Percentiles rank a stretch among this genome's conserved stretches.
Evolutionary conservation across 2,888 invertebrate species (phyloP).

Genomic region (Heliothis peltigera): DNA sequence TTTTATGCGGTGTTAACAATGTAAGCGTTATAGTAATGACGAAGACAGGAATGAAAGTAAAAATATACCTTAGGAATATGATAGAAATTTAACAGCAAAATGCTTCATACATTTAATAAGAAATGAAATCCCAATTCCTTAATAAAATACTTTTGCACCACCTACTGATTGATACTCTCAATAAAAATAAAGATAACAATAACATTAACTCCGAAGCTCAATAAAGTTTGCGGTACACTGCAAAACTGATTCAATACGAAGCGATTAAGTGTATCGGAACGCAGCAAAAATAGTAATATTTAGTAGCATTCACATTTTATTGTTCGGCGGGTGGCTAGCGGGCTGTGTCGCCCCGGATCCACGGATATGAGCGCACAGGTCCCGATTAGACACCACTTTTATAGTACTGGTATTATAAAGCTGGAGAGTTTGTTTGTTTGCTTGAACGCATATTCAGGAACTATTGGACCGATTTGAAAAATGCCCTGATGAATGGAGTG

Average conservation of each 20-base stretch:
- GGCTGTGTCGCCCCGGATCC: conserved; percentile 75
- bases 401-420: too few relatives aligned
- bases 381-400: conserved; percentile 59
- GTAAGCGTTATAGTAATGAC: conserved; percentile 18
- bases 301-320: conserved; percentile 71
- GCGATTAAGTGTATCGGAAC: conserved; percentile 64
- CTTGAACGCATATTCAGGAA: too few relatives aligned
- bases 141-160: neutral
- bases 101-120: neutral
- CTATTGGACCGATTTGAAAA: too few relatives aligned
- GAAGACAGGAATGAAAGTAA: neutral
- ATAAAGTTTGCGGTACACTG: conserved; percentile 31
- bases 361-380: conserved; percentile 71
- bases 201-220: conserved; percentile 10
- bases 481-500: too few relatives aligned
- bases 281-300: conserved; percentile 70
- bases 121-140: neutral
- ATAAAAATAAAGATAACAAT: conserved; percentile 12
- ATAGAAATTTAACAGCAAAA: neutral
- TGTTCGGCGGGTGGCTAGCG: conserved; percentile 77
- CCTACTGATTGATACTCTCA: too few relatives aligned
- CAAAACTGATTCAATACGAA: conserved; percentile 55
- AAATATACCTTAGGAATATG: neutral
- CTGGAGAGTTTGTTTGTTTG: too few relatives aligned
- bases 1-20: conserved; percentile 45